Conservation (phyloP, 1,140 invertebrate genomes). For the Lepidotrigona ventralis region DNA sequence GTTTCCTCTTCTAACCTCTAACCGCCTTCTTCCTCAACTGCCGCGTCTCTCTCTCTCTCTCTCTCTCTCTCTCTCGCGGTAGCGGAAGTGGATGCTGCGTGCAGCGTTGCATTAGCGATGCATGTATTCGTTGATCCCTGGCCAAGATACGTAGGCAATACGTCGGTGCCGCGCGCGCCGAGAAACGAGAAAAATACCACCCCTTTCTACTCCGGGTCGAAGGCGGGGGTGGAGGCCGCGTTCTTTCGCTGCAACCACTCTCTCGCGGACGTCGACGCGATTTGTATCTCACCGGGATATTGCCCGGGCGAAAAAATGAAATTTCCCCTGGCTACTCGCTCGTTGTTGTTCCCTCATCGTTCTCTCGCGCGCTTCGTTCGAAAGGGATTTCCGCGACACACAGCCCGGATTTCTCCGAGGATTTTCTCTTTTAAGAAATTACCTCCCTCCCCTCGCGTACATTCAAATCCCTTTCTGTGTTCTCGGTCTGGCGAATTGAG, state of each 20-base stretch:
- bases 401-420: not conserved
- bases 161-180: constrained; percentile 33
- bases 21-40: not conserved
- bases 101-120: constrained; percentile 67
- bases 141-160: constrained; percentile 73
- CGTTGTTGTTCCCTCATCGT: not conserved
- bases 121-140: constrained; percentile 73
- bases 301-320: constrained; percentile 19
- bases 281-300: constrained; percentile 30
- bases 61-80: not conserved
- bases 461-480: too few species aligned
- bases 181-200: constrained; percentile 65
- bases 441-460: too few species aligned
- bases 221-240: not conserved
- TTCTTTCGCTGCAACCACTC: not conserved
- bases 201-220: constrained; percentile 41
- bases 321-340: not conserved
- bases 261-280: constrained; percentile 33
- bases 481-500: too few species aligned
- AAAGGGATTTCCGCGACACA: not conserved
- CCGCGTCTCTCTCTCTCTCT: not conserved
- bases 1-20: not conserved
- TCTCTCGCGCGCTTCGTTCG: too few species aligned
- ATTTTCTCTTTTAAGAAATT: not conserved
- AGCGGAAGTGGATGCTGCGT: constrained; percentile 34